These are phyloP conservation scores for Oscheius sp. DNA, from an alignment of 2,888 invertebrate species.

Conservation along the genomic window DNA sequence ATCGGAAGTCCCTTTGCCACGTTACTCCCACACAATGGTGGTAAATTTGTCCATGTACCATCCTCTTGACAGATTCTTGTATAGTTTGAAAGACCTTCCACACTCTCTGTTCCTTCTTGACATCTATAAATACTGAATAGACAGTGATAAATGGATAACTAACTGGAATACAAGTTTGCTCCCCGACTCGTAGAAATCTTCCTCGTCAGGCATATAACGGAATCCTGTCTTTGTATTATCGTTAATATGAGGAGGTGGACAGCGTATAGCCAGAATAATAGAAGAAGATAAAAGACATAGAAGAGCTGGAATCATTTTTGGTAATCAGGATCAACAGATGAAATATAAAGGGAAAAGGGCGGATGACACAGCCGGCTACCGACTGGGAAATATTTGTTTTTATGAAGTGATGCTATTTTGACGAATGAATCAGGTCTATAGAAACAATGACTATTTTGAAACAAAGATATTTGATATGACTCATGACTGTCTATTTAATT, in stretches of 20 bases:
- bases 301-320: neutral
- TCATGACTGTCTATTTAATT: no score
- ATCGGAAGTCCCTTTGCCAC: neutral
- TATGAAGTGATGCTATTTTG: no score
- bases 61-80: neutral
- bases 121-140: neutral
- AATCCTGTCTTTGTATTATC: neutral
- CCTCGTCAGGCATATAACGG: neutral
- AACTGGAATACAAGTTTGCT: neutral
- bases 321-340: no score
- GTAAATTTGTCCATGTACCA: neutral
- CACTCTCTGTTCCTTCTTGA: no score
- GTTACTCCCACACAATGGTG: neutral
- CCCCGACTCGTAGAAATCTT: neutral
- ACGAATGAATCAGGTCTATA: no score
- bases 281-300: no score
- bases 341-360: no score
- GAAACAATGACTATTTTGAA: no score
- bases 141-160: neutral
- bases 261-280: neutral
- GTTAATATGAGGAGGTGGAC: neutral
- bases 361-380: no score
- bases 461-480: no score
- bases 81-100: neutral
- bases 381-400: no score